phyloP scores from a whole-genome alignment of 1,140 invertebrate species.

The Meloidogyne exigua region DNA sequence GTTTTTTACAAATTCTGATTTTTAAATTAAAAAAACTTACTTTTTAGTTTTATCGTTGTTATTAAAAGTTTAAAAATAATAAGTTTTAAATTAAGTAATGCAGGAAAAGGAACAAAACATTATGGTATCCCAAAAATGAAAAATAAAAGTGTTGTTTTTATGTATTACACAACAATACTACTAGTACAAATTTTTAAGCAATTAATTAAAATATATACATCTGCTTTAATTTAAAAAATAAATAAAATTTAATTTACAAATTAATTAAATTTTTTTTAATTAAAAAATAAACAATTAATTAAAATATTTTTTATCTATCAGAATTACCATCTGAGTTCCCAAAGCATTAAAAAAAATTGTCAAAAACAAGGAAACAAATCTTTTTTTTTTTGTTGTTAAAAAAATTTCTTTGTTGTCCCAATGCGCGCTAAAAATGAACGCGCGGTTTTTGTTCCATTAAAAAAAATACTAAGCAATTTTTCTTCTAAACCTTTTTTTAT shows the following conservation, averaged over 20 bases:
- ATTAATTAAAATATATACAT: background rate
- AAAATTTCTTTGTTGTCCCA: background rate
- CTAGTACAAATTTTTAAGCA: too few species aligned
- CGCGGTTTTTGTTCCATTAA: background rate
- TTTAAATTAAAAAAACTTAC: background rate
- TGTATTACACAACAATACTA: background rate
- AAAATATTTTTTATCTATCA: background rate
- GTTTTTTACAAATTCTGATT: background rate
- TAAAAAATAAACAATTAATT: background rate
- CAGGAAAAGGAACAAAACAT: background rate
- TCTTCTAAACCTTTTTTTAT: background rate
- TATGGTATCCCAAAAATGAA: background rate
- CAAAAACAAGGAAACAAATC: conserved; percentile 1
- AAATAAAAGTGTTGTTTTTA: background rate
- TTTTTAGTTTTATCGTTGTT: background rate
- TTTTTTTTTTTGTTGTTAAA: background rate
- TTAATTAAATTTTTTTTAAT: background rate
- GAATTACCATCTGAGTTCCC: background rate
- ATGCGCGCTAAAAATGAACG: background rate
- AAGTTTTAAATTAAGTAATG: background rate
- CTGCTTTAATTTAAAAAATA: too few species aligned
- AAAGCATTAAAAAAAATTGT: background rate
- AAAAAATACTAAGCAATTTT: background rate
- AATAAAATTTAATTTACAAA: background rate
- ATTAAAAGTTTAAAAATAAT: background rate